phyloP scores from a whole-genome alignment of 2,888 invertebrate species.

The Oscheius sp. region DNA sequence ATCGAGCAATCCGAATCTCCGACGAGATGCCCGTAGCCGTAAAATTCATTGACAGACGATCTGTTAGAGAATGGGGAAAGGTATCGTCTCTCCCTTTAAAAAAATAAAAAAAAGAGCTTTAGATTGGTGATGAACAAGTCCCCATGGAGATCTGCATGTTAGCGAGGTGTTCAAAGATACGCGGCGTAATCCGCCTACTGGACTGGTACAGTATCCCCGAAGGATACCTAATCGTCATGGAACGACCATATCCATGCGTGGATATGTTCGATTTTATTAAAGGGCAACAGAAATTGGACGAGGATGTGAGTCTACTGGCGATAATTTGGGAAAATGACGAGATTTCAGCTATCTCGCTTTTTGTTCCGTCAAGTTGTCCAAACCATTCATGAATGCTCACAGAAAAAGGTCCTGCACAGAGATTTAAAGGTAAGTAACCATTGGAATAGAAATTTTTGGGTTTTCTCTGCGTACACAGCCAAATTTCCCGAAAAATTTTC shows the following conservation, averaged over 20 bases:
- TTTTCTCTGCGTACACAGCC: too few relatives aligned
- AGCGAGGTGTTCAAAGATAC: conserved; percentile 60
- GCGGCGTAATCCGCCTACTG: conserved; percentile 65
- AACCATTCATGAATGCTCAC: conserved; percentile 62
- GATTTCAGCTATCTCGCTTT: conserved; percentile 61
- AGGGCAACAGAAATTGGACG: conserved; percentile 60
- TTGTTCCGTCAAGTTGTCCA: conserved; percentile 68
- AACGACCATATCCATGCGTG: conserved; percentile 67
- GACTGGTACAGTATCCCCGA: conserved; percentile 72
- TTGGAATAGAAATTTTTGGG: too few relatives aligned
- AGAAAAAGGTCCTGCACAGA: conserved; percentile 67
- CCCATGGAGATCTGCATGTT: conserved; percentile 72
- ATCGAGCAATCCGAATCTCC: conserved; percentile 57
- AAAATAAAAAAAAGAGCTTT: conserved; percentile 22
- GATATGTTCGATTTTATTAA: conserved; percentile 71
- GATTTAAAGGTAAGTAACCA: conserved; percentile 63
- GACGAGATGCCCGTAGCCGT: conserved; percentile 71
- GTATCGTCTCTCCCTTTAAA: conserved; percentile 25
- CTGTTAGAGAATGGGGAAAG: conserved; percentile 67
- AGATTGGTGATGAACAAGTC: conserved; percentile 70
- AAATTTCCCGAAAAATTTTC: too few relatives aligned
- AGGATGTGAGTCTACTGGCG: conserved; percentile 48
- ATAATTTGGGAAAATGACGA: background rate
- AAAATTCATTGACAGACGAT: conserved; percentile 70
- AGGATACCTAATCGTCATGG: conserved; percentile 71